Base-by-base conservation (phyloP, 2,888 invertebrate genomes). In the Allygus modestus region DNA sequence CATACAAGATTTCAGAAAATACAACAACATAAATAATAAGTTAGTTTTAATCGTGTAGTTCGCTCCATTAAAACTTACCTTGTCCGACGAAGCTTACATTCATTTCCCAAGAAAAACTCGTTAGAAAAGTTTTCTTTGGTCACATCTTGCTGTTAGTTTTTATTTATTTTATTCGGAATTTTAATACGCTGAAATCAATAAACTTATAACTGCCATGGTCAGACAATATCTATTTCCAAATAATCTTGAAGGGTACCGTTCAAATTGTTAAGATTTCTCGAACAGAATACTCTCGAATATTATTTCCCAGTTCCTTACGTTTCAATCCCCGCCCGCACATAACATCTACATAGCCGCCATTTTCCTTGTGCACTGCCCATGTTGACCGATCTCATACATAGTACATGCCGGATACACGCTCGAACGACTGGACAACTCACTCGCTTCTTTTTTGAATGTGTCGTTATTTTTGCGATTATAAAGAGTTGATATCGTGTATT, bases 341-440 rank as follows among this genome's bases (percentile, higher is more conserved):
- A 5, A 58, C 23, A 23, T 23, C 58, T 58, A 58, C 58, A 58
- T 20, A 58, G 23, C 23, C 58, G 26, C 58, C 65, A 65, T 65
- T 65, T 65, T 65, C 65, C 65, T 9, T 31, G 23, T 58, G 26
- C 58, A 58, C 46, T 58, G 58, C 58, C 58, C 58, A 58, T 46
- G 46, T 17, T 46, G 46, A 11, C 37, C 54, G 20, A 73, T 12
- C 41, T 77, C 77, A 77, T 77, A 77, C 77, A 77, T 77, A 46
- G 46, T 51, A 77, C 77, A 77, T 46, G 20, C 12, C 77, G 77
- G 73, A 73, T 73, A 1, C 73, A 73, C 41, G 41, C 41, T 20
- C 73, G 11, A 17, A 7, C 43, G 26, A 20, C 12, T 41, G 11
- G 73, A 28, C 65, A 65, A 28, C 1, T 65, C 65, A 28, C 65